Conservation (phyloP, 2,888 invertebrate genomes). For the Amblyteles armatorius region DNA sequence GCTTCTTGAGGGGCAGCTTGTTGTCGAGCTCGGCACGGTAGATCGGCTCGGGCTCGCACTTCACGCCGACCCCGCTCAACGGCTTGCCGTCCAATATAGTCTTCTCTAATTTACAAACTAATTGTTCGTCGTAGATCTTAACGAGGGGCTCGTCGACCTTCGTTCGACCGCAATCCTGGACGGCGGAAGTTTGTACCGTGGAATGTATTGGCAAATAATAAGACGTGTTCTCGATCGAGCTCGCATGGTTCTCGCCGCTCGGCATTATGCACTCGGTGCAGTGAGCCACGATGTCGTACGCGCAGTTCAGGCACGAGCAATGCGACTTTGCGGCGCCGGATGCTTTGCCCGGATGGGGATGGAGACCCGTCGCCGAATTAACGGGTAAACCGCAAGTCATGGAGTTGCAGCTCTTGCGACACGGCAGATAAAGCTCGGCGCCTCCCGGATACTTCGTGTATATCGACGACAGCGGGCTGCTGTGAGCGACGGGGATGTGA, state of each 20-base stretch:
- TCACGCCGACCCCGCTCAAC: constrained; percentile 70
- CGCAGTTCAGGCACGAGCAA: constrained; percentile 77
- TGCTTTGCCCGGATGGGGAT: constrained; percentile 68
- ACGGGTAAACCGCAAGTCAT: constrained; percentile 76
- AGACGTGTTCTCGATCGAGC: constrained; percentile 75
- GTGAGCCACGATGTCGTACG: constrained; percentile 77
- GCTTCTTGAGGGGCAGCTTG: constrained; percentile 81
- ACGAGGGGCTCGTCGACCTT: constrained; percentile 70
- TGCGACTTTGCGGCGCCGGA: constrained; percentile 69
- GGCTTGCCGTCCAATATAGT: constrained; percentile 69
- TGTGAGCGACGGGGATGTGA: constrained; percentile 73
- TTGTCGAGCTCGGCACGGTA: constrained; percentile 74
- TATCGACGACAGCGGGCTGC: constrained; percentile 70
- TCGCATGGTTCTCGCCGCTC: constrained; percentile 70
- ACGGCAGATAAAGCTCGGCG: constrained; percentile 77
- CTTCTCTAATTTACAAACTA: constrained; percentile 75
- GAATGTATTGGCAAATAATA: constrained; percentile 77
- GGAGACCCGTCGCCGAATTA: constrained; percentile 64
- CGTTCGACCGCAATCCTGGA: constrained; percentile 73
- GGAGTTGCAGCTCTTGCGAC: constrained; percentile 77
- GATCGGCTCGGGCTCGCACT: constrained; percentile 71
- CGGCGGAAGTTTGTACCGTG: constrained; percentile 72
- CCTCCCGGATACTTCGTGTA: constrained; percentile 75
- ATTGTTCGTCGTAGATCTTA: constrained; percentile 71
- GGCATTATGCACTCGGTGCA: constrained; percentile 78